Percentiles rank a stretch among this genome's conserved stretches.
These are phyloP conservation scores for Atractosteus spatula DNA, from an alignment of 2,113 vertebrate species.

Conservation along the genomic window DNA sequence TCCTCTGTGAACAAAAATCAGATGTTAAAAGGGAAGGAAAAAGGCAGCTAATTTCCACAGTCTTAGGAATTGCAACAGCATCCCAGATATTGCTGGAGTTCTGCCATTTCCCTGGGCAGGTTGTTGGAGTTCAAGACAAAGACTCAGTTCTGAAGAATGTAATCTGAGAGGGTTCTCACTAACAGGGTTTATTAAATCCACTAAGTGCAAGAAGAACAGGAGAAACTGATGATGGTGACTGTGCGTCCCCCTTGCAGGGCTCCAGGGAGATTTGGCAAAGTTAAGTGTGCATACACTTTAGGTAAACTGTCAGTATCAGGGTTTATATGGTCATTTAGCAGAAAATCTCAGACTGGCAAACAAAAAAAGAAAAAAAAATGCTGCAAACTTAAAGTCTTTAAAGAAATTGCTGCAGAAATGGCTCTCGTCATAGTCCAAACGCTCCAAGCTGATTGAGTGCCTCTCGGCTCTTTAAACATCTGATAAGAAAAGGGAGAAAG, in stretches of 20 bases:
- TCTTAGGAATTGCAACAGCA: neutral
- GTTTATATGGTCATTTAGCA: no score
- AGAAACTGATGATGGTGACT: no score
- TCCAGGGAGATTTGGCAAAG: no score
- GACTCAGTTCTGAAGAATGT: neutral
- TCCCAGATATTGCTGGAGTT: constrained; percentile 8
- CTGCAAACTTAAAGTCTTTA: neutral
- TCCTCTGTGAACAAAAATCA: neutral
- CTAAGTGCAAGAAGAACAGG: no score
- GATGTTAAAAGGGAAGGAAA: neutral
- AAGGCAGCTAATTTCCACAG: constrained; percentile 8
- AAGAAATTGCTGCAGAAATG: constrained; percentile 9
- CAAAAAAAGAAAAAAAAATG: neutral
- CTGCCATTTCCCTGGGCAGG: neutral
- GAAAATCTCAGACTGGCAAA: neutral
- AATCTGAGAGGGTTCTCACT: neutral
- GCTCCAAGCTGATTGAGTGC: neutral
- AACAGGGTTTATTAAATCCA: neutral
- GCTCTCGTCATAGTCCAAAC: no score
- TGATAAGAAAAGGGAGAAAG: constrained; percentile 12
- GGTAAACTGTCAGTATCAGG: no score
- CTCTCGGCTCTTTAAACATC: constrained; percentile 13
- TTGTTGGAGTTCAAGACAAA: neutral
- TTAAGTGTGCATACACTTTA: no score
- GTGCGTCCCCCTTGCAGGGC: no score